Percentiles rank a stretch among this genome's conserved stretches.
Evolutionary conservation across 2,888 invertebrate species (phyloP).

Genomic region (Cataglyphis livida): DNA sequence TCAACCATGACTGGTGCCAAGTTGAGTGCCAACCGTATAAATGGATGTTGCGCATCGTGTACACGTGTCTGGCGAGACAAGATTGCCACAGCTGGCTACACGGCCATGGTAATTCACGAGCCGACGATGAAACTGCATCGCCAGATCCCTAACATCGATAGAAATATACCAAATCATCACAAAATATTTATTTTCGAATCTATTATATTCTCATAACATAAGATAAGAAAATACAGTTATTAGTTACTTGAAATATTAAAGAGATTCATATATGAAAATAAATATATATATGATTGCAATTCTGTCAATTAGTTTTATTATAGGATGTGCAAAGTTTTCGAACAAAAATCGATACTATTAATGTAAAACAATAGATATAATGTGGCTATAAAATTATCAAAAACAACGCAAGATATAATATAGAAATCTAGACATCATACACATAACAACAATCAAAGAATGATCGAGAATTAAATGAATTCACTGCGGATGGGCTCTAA

Average conservation of each 20-base stretch:
- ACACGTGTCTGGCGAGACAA: slow-evolving; percentile 66
- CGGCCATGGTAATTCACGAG: slow-evolving; percentile 34
- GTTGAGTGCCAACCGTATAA: slow-evolving; percentile 73
- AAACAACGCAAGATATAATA: background rate
- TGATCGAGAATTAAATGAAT: slow-evolving; percentile 72
- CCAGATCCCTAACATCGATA: background rate
- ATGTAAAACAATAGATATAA: background rate
- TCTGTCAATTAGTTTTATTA: background rate
- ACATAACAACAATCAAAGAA: slow-evolving; percentile 65
- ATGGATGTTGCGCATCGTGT: slow-evolving; percentile 70
- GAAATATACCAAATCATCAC: background rate
- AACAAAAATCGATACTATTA: background rate
- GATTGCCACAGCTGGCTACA: slow-evolving; percentile 62
- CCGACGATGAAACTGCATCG: slow-evolving; percentile 32
- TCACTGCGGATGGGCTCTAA: slow-evolving; percentile 71
- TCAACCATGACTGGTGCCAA: slow-evolving; percentile 73
- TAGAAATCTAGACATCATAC: slow-evolving; percentile 60
- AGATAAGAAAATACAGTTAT: background rate
- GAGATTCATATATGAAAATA: background rate
- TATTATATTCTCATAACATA: background rate
- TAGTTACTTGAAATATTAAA: background rate
- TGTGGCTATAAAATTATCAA: background rate
- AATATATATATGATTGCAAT: background rate
- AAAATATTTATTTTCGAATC: slow-evolving; percentile 17
- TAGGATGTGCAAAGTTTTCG: background rate